Base-by-base conservation (phyloP, 2,797 vertebrate genomes). In the Sitta carolinensis region DNA sequence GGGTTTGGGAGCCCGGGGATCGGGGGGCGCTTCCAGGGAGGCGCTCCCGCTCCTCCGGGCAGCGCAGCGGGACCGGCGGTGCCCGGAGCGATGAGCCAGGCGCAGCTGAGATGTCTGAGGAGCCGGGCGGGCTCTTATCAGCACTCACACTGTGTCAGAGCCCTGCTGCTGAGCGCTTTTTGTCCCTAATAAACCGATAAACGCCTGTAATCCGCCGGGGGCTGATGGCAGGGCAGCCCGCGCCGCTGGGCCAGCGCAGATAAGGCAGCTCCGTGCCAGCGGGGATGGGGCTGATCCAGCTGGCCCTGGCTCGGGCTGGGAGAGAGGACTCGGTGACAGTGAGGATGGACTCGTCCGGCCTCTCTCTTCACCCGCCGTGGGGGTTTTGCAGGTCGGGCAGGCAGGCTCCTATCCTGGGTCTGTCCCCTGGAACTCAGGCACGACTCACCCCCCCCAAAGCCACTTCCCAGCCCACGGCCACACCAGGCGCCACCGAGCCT, bases 131-230 rank as follows among this genome's bases (percentile, higher is more conserved):
- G 23, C 76, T 34, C 95, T 97, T 96, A 97, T 95, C 97, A 94
- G 91, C 68, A 1, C 54, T 81, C 13, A 13, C 93, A 90, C 80
- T 68, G 94, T 89, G 94, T 96, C 95, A 59, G 88, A 96, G 47
- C 74, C 91, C 80, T 95, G 88, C 80, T 95, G 94, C 93, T 34
- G 85, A 94, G 86, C 75, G 84, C 92, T 94, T 95, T 92, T 90
- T 93, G 95, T 95, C 74, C 88, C 77, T 87, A 84, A 96, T 85
- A 87, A 92, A 89, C 70, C 22, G 97, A 90, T 95, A 96, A 96
- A 62, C 11, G 16, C 22, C 91, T 55, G 89, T 90, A 94, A 97
- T 96, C 92, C 72, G 27, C 43, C 3, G 68, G 63, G 64, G 23
- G 61, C 74, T 69, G 96, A 64, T 80, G 91, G 83, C 64, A 54